Percentiles rank a stretch among this genome's conserved stretches.
phyloP scores from a whole-genome alignment of 2,888 invertebrate species.

The Vesta saturnalis region DNA sequence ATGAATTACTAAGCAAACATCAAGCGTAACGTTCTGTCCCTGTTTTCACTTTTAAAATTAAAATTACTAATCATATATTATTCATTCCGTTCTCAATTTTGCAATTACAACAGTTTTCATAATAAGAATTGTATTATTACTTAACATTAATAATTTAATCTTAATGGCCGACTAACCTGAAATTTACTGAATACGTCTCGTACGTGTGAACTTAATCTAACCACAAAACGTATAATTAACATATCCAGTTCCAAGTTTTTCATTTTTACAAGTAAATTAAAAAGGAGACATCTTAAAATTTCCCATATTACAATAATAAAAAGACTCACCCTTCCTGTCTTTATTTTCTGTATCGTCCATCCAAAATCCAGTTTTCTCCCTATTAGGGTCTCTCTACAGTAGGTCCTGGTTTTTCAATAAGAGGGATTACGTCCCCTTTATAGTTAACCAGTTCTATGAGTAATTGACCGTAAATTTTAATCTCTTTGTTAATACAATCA shows the following conservation, averaged over 20 bases:
- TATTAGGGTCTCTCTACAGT: too few relatives aligned
- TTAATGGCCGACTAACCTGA: too few relatives aligned
- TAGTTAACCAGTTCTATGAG: background rate
- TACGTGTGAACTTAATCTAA: too few relatives aligned
- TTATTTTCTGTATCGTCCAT: too few relatives aligned
- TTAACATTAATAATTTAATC: too few relatives aligned
- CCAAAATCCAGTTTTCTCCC: too few relatives aligned
- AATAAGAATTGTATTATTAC: background rate
- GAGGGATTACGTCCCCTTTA: background rate
- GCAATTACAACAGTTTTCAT: background rate
- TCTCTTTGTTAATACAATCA: background rate
- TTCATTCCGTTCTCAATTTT: background rate
- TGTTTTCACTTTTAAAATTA: constrained; percentile 17
- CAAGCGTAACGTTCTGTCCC: constrained; percentile 8
- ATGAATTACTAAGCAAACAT: constrained; percentile 10
- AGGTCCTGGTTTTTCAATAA: too few relatives aligned
- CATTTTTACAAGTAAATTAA: too few relatives aligned
- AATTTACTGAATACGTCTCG: too few relatives aligned
- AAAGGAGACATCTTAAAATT: constrained; percentile 28
- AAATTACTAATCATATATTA: background rate
- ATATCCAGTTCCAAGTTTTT: too few relatives aligned
- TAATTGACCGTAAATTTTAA: background rate
- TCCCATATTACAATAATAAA: constrained; percentile 29
- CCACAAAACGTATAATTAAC: too few relatives aligned
- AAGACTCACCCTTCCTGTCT: too few relatives aligned